A percentile compares a stretch with the other conserved stretches of the same genome.
These are phyloP conservation scores for Poeciliopsis infans DNA, from an alignment of 2,797 vertebrate genomes.

Conservation along the genomic window DNA sequence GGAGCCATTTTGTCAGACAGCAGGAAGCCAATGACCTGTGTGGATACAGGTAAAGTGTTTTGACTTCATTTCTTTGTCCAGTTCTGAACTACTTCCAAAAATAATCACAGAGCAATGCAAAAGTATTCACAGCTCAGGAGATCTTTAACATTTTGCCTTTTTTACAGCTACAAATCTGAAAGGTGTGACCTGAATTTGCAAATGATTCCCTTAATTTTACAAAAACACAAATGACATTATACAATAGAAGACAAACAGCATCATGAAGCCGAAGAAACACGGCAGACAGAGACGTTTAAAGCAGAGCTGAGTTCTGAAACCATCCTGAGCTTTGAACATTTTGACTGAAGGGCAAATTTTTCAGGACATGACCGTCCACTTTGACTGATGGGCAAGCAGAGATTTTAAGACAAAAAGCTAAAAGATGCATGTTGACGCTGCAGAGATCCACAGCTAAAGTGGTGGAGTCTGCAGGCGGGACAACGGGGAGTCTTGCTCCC, in stretches of 20 bases:
- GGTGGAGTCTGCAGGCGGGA: neutral
- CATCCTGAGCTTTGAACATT: neutral
- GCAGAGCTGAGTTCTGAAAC: neutral
- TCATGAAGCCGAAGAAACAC: neutral
- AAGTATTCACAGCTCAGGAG: neutral
- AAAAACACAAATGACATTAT: neutral
- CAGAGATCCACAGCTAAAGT: neutral
- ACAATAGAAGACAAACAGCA: neutral
- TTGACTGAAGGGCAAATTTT: neutral
- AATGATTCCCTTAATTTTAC: neutral
- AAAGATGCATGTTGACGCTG: neutral
- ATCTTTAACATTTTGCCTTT: neutral
- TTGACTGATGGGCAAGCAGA: neutral
- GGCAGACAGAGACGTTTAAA: neutral
- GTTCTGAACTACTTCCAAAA: neutral
- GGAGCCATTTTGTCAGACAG: neutral
- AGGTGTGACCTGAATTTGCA: neutral
- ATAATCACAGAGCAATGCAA: neutral
- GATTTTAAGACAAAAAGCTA: neutral
- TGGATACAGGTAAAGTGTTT: neutral
- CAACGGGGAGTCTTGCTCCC: neutral
- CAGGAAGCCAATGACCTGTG: neutral
- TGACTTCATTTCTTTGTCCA: neutral
- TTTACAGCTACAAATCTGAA: neutral
- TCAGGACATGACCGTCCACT: neutral